phyloP scores from a whole-genome alignment of 2,797 vertebrate species.

The Pempheris klunzingeri region DNA sequence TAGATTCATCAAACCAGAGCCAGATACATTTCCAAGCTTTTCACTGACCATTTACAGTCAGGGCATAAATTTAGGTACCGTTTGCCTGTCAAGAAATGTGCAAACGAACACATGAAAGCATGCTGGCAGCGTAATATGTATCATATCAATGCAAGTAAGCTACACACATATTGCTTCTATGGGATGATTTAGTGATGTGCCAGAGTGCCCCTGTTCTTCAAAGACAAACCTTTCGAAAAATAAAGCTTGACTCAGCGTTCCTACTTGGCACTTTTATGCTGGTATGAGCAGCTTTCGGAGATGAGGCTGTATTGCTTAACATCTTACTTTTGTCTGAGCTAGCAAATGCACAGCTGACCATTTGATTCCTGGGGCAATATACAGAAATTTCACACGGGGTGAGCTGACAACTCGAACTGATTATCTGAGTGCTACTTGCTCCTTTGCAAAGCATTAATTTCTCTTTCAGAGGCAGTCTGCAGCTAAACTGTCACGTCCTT shows the following conservation, averaged over 20 bases:
- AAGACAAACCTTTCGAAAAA: slow-evolving; percentile 57
- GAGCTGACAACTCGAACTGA: slow-evolving; percentile 27
- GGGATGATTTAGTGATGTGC: slow-evolving; percentile 60
- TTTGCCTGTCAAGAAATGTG: slow-evolving; percentile 41
- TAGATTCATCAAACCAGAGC: slow-evolving; percentile 11
- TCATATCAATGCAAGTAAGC: slow-evolving; percentile 52
- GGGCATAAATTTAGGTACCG: slow-evolving; percentile 44
- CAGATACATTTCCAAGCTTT: slow-evolving; percentile 17
- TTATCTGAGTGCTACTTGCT: slow-evolving; percentile 13
- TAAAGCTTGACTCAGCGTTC: slow-evolving; percentile 57
- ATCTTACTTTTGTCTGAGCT: slow-evolving; percentile 44
- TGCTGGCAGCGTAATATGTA: slow-evolving; percentile 33
- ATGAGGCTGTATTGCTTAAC: slow-evolving; percentile 34
- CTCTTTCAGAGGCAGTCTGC: neutral
- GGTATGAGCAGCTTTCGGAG: slow-evolving; percentile 48
- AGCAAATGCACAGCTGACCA: slow-evolving; percentile 46
- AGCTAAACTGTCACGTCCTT: neutral
- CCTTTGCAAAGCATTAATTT: slow-evolving; percentile 16
- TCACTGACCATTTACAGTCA: neutral
- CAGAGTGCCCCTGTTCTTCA: slow-evolving; percentile 56
- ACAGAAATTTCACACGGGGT: slow-evolving; percentile 27
- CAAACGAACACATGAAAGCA: slow-evolving; percentile 23
- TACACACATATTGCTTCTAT: slow-evolving; percentile 25
- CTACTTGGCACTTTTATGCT: slow-evolving; percentile 51
- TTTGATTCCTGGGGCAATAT: slow-evolving; percentile 47